phyloP scores from a whole-genome alignment of 2,888 invertebrate species.

The Escarpia spicata region DNA sequence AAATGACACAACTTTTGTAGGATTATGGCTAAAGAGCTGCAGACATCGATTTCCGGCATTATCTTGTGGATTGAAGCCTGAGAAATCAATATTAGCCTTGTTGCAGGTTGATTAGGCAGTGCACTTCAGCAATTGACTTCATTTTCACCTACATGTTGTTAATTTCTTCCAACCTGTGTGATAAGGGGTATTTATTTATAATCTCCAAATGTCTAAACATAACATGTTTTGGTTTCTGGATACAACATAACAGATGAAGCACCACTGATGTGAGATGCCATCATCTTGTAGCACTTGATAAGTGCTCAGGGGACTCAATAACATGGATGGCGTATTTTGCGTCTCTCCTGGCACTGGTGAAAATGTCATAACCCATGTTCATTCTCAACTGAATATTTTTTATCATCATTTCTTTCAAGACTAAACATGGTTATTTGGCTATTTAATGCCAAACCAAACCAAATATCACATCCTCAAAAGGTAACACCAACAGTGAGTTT shows the following conservation, averaged over 20 bases:
- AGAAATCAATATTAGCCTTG: too few species aligned
- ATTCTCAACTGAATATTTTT: background rate
- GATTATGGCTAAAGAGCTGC: too few species aligned
- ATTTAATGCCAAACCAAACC: background rate
- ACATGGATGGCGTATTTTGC: background rate
- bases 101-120: too few species aligned
- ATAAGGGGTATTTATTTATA: too few species aligned
- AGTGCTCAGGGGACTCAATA: background rate
- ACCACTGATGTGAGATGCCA: background rate
- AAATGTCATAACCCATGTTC: background rate
- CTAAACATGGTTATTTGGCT: background rate
- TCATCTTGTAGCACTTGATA: background rate
- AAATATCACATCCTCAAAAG: background rate
- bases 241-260: background rate
- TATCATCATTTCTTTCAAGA: background rate
- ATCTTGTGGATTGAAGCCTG: too few species aligned
- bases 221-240: background rate
- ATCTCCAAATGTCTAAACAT: too few species aligned
- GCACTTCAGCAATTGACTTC: too few species aligned
- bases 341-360: background rate
- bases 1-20: too few species aligned
- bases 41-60: too few species aligned
- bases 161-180: too few species aligned
- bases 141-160: too few species aligned
- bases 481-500: background rate